These are phyloP conservation scores for Megastigmus dorsalis DNA, from an alignment of 2,888 invertebrate species.

Conservation along the genomic window DNA sequence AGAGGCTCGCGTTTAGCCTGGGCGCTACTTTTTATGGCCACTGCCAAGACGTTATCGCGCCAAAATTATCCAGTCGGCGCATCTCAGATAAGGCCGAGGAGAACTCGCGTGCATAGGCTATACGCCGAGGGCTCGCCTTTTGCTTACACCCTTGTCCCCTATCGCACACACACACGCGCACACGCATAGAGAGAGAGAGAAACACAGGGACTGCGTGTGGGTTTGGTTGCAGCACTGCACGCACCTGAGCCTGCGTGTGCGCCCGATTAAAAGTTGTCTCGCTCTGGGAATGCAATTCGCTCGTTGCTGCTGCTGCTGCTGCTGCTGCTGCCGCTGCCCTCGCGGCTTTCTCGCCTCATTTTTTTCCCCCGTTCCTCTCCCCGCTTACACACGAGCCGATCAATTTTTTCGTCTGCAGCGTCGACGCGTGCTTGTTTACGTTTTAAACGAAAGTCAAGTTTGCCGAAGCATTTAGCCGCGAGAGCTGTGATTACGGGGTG, in stretches of 20 bases:
- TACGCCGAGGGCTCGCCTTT: constrained; percentile 54
- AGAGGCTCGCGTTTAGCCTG: constrained; percentile 51
- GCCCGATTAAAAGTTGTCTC: constrained; percentile 41
- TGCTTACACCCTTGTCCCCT: background rate
- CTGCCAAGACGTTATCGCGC: constrained; percentile 60
- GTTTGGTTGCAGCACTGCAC: too few relatives aligned
- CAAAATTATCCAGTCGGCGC: constrained; percentile 62
- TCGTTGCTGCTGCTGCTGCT: too few relatives aligned
- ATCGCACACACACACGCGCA: constrained; percentile 49
- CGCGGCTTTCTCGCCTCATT: too few relatives aligned
- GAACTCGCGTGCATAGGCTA: constrained; percentile 67
- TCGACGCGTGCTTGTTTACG: constrained; percentile 18
- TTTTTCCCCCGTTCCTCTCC: constrained; percentile 23
- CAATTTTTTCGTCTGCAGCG: constrained; percentile 22
- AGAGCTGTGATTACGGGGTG: constrained; percentile 18
- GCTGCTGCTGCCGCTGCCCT: too few relatives aligned
- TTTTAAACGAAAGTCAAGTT: constrained; percentile 26
- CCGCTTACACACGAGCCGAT: constrained; percentile 1
- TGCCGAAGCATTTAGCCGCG: constrained; percentile 20
- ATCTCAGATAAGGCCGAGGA: constrained; percentile 65
- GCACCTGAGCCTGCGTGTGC: constrained; percentile 45
- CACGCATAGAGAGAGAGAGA: too few relatives aligned
- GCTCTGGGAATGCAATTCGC: constrained; percentile 18
- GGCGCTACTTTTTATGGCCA: constrained; percentile 52
- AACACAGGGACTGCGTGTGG: too few relatives aligned